Evolutionary conservation across 2,797 vertebrate species (phyloP), one percentile per base, ranked within the genome.

Genomic region (Cyprinodon diabolis): DNA sequence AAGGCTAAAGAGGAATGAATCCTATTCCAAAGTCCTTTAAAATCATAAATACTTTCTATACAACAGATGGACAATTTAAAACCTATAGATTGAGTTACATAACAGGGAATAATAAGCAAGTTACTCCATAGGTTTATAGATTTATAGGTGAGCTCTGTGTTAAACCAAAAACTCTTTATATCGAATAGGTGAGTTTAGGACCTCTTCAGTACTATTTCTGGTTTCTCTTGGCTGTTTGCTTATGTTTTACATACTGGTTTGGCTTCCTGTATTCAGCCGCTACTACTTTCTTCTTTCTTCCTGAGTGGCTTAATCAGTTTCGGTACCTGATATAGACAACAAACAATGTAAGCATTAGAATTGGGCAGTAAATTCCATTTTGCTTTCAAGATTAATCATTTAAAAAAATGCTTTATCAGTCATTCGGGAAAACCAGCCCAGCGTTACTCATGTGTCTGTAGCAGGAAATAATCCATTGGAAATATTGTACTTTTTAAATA

Each of bases 91-190:
- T 45, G 40, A 0, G 69, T 93, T 92, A 85, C 1, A 0, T 81
- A 91, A 90, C 60, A 63, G 23, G 74, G 84, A 87, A 88, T 69
- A 82, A 74, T 40, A 67, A 71, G 72, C 54, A 48, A 56, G 66
- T 73, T 76, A 23, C 62, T 86, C 80, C 82, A 11, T 85, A 71
- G 71, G 68, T 79, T 72, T 56, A 82, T 80, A 76, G 83, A 86
- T 83, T 84, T 83, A 78, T 63, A 48, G 30, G 68, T 43, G 80
- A 87, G 6, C 83, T 81, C 62, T 23, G 35, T 40, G 25, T 72
- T 87, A 87, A 89, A 86, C 82, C 76, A 48, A 17, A 69, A 4
- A 72, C 71, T 68, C 58, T 67, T 78, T 70, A 37, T 81, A 52
- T 72, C 69, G 75, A 74, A 71, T 21, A 25, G 66, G 52, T 76